phyloP scores from a whole-genome alignment of 2,113 vertebrate species.

The Platichthys flesus region DNA sequence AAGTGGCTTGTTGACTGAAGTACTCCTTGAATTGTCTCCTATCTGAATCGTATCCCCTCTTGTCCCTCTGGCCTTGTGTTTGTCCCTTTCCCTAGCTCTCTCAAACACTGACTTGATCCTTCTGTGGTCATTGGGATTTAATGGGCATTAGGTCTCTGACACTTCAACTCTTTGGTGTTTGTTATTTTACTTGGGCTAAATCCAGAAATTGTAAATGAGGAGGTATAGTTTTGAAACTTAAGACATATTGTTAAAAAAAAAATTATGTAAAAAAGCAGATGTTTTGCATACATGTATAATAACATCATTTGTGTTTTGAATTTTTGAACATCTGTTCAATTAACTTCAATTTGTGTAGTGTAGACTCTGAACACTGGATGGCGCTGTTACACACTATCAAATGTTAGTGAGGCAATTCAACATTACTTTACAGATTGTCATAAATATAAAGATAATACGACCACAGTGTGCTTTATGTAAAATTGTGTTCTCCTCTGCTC shows the following conservation, averaged over 20 bases:
- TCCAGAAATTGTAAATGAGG: slow-evolving; percentile 6
- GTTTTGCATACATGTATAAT: background rate
- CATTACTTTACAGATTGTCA: background rate
- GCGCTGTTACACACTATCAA: slow-evolving; percentile 38
- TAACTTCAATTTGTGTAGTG: background rate
- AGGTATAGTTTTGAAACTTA: background rate
- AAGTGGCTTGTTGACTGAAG: slow-evolving; percentile 50
- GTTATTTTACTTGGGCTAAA: slow-evolving; percentile 10
- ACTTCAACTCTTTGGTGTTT: slow-evolving; percentile 13
- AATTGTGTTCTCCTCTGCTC: slow-evolving; percentile 17
- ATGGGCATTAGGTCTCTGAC: background rate
- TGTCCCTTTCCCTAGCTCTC: background rate
- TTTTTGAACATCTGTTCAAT: background rate
- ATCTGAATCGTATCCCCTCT: slow-evolving; percentile 15
- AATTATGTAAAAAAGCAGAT: slow-evolving; percentile 1
- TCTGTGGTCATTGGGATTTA: background rate
- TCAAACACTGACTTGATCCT: slow-evolving; percentile 13
- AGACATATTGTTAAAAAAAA: background rate
- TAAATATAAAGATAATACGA: background rate
- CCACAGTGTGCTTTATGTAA: background rate
- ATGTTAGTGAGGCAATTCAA: slow-evolving; percentile 1
- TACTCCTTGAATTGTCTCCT: slow-evolving; percentile 23
- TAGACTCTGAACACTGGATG: slow-evolving; percentile 56
- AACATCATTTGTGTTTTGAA: too few relatives aligned
- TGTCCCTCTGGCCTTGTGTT: background rate